Evolutionary conservation across 1,140 invertebrate genomes (phyloP).

Genomic region (Temnothorax curvispinosus): DNA sequence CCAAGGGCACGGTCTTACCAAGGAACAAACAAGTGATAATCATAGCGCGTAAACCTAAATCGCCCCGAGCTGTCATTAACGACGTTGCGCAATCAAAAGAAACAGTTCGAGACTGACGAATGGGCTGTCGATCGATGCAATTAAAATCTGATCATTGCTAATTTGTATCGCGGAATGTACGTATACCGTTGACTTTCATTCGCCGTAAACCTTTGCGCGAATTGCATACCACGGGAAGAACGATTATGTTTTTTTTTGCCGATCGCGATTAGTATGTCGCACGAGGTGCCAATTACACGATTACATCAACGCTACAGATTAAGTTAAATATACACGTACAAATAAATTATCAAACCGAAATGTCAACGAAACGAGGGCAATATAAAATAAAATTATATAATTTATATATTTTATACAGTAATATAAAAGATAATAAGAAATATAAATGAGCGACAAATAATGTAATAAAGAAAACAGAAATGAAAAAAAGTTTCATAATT

Average conservation of each 20-base stretch:
- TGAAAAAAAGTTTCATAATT: neutral
- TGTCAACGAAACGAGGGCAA: neutral
- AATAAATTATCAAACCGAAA: neutral
- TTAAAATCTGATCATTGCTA: constrained; percentile 32
- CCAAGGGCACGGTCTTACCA: too few relatives aligned
- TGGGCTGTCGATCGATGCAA: neutral
- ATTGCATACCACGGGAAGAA: neutral
- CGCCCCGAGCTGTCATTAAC: neutral
- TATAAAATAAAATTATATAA: neutral
- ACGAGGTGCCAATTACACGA: constrained; percentile 15
- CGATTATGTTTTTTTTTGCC: constrained; percentile 32
- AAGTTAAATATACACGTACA: neutral
- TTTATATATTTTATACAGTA: neutral
- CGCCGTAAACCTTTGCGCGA: constrained; percentile 5
- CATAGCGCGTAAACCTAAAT: neutral
- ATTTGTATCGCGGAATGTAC: constrained; percentile 3
- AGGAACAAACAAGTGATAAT: neutral
- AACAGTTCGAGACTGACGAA: neutral
- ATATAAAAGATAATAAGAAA: neutral
- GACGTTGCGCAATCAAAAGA: neutral
- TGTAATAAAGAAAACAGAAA: neutral
- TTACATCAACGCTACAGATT: neutral
- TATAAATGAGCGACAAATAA: neutral
- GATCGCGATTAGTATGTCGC: neutral
- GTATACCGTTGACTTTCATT: constrained; percentile 23